A percentile compares a stretch with the other conserved stretches of the same genome.
Evolutionary conservation across 2,888 invertebrate genomes (phyloP).

Genomic region (Xanthorhoe spadicearia): DNA sequence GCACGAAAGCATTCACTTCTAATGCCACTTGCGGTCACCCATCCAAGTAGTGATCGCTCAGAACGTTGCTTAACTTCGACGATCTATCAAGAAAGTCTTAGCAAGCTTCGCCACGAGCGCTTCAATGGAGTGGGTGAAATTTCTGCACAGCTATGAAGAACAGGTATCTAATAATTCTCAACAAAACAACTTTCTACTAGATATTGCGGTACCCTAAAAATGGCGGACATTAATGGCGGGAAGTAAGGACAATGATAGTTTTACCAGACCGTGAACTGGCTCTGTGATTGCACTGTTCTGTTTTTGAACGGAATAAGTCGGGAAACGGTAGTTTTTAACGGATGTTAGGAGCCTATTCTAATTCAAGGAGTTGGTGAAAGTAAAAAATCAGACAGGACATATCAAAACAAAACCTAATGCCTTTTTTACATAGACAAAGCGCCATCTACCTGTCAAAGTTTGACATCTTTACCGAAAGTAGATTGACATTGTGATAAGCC

Average conservation of each 20-base stretch:
- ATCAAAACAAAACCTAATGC: background rate
- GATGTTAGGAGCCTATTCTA: background rate
- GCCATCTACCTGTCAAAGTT: background rate
- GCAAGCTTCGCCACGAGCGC: too few species aligned
- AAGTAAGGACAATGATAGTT: conserved; percentile 64
- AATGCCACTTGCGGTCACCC: too few species aligned
- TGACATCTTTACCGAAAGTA: background rate
- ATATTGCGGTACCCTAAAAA: conserved; percentile 39
- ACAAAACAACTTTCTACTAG: conserved; percentile 1
- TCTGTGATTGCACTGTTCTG: conserved; percentile 47
- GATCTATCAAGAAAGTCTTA: too few species aligned
- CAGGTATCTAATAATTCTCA: background rate
- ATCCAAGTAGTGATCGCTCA: too few species aligned
- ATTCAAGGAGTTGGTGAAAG: background rate
- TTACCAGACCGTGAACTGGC: conserved; percentile 65
- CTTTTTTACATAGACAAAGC: background rate
- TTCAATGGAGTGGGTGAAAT: too few species aligned
- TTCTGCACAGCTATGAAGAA: background rate
- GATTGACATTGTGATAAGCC: background rate
- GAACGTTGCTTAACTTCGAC: too few species aligned
- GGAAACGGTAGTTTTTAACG: conserved; percentile 10
- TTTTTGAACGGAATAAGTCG: conserved; percentile 38
- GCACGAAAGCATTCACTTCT: too few species aligned
- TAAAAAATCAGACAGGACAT: background rate
- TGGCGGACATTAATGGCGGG: conserved; percentile 60